These are phyloP conservation scores for Mus spicilegus DNA, from an alignment of 2,113 vertebrate species.

Conservation along the genomic window DNA sequence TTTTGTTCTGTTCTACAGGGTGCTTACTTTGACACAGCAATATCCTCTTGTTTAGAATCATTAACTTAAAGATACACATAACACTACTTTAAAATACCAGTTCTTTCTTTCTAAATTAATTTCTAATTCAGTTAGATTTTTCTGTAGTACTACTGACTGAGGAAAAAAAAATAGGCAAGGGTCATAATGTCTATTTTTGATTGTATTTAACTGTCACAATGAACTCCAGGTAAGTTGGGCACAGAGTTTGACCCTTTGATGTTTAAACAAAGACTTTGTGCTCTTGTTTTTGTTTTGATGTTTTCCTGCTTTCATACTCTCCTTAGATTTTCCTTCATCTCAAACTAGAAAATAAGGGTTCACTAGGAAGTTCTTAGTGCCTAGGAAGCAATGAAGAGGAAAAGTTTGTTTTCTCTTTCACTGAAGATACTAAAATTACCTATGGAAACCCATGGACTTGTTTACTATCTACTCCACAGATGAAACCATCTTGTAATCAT, in stretches of 20 bases:
- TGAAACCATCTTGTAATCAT: not conserved
- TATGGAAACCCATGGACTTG: not conserved
- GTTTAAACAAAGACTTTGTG: not conserved
- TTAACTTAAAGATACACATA: slow-evolving; percentile 63
- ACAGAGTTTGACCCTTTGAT: not conserved
- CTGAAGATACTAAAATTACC: slow-evolving; percentile 17
- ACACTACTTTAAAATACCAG: not conserved
- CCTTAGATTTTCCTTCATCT: slow-evolving; percentile 26
- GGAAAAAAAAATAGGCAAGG: not conserved
- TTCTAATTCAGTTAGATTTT: slow-evolving; percentile 51
- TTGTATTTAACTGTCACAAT: not conserved
- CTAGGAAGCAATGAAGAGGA: not conserved
- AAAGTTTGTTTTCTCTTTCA: not conserved
- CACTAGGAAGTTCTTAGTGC: not conserved
- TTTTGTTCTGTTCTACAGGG: slow-evolving; percentile 66
- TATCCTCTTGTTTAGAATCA: slow-evolving; percentile 55
- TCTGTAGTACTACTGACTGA: not conserved
- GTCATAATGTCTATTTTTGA: not conserved
- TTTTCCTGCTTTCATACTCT: not conserved
- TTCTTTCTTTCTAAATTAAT: slow-evolving; percentile 45
- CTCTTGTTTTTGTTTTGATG: not conserved
- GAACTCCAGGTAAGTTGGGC: not conserved
- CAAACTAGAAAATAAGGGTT: not conserved
- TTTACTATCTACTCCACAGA: not conserved
- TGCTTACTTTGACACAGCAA: slow-evolving; percentile 73